Base-by-base conservation (phyloP, 2,113 vertebrate species). In the Gadus chalcogrammus region DNA sequence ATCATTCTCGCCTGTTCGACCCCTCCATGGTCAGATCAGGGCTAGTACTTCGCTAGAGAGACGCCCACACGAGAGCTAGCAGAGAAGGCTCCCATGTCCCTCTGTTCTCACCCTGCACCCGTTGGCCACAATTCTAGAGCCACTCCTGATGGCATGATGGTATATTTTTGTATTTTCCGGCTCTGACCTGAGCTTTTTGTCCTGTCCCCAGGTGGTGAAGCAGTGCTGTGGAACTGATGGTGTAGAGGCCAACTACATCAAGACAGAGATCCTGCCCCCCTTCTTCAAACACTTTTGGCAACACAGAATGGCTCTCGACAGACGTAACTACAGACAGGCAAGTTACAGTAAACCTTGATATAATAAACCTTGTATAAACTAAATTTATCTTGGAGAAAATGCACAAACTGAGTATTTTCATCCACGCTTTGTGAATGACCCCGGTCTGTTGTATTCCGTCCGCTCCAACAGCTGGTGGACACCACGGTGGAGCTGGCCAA, bases 211-310 rank as follows among this genome's bases (percentile, higher is more conserved):
- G 97, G 97, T 99, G 76, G 97, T 99, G 79, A 99, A 99, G 83
- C 97, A 99, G 82, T 99, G 97, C 72, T 99, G 97, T 87, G 97
- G 96, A 53, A 99, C 97, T 0, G 97, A 99, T 84, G 97, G 97
- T 91, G 97, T 99, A 48, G 97, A 99, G 90, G 95, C 97, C 70
- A 99, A 99, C 87, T 99, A 99, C 87, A 99, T 99, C 69, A 99
- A 99, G 89, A 99, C 97, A 0, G 97, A 99, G 88, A 99, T 99
- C 86, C 92, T 99, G 76, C 97, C 97, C 0, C 97, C 97, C 0
- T 99, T 99, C 91, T 99, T 99, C 89, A 99, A 99, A 85, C 97
- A 99, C 83, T 99, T 99, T 77, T 99, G 97, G 97, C 97, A 99
- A 78, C 97, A 99, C 87, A 93, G 97, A 91, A 99, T 99, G 97